phyloP scores from a whole-genome alignment of 2,113 vertebrate species.

The Macquaria australasica region DNA sequence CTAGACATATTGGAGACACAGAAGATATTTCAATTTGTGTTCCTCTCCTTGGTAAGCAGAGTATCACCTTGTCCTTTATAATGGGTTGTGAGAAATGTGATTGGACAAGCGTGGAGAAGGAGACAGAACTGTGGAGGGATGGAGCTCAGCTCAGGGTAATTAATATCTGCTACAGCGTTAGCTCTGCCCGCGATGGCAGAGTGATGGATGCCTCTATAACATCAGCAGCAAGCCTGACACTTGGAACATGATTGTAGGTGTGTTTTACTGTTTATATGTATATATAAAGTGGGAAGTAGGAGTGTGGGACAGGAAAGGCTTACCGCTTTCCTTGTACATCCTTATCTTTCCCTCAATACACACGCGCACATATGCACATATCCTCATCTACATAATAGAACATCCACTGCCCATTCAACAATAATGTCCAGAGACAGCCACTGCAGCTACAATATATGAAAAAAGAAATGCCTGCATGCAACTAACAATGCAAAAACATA shows the following conservation, averaged over 20 bases:
- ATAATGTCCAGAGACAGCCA: neutral
- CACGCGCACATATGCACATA: neutral
- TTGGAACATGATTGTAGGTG: constrained; percentile 54
- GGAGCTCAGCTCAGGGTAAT: constrained; percentile 75
- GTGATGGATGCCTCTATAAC: constrained; percentile 79
- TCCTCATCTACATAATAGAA: constrained; percentile 6
- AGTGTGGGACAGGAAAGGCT: constrained; percentile 1
- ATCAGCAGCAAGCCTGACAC: constrained; percentile 47
- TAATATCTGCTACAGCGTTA: constrained; percentile 77
- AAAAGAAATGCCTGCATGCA: neutral
- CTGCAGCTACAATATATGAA: neutral
- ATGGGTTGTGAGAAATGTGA: constrained; percentile 80
- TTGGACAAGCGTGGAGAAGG: constrained; percentile 79
- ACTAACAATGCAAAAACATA: neutral
- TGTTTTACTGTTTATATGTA: constrained; percentile 56
- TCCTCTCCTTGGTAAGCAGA: constrained; percentile 63
- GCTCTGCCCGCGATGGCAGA: constrained; percentile 64
- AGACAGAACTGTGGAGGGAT: constrained; percentile 70
- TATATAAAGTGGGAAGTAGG: constrained; percentile 10
- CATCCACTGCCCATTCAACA: neutral
- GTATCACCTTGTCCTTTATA: constrained; percentile 80
- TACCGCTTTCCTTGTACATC: neutral
- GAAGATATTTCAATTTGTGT: constrained; percentile 80
- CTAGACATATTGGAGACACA: constrained; percentile 38
- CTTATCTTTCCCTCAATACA: neutral